These are phyloP conservation scores for Drosophila sordidapex DNA, from an alignment of 2,888 invertebrate genomes.

Conservation along the genomic window DNA sequence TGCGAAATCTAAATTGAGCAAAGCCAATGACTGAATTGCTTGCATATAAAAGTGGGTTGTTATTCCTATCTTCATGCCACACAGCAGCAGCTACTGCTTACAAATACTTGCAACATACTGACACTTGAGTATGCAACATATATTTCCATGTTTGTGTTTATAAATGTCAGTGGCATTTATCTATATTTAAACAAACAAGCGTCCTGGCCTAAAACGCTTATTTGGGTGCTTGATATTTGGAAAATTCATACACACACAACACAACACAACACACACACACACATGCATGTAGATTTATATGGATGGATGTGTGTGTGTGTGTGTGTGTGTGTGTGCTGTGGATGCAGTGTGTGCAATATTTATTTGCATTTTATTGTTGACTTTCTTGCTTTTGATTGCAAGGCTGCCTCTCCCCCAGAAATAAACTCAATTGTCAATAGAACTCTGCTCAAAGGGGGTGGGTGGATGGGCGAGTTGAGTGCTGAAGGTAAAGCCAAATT, in stretches of 20 bases:
- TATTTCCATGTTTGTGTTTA: slow-evolving; percentile 25
- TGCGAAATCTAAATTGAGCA: slow-evolving; percentile 57
- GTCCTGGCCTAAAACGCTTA: slow-evolving; percentile 64
- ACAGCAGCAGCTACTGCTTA: slow-evolving; percentile 3
- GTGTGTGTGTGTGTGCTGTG: slow-evolving; percentile 1
- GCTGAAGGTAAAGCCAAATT: slow-evolving; percentile 43
- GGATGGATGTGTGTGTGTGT: background rate
- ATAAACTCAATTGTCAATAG: slow-evolving; percentile 52
- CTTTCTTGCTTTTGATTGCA: slow-evolving; percentile 70
- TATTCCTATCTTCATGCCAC: slow-evolving; percentile 61
- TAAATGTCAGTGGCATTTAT: slow-evolving; percentile 75
- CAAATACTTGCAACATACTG: slow-evolving; percentile 11
- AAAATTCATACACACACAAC: slow-evolving; percentile 41
- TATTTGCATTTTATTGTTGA: slow-evolving; percentile 71
- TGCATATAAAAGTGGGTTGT: slow-evolving; percentile 64
- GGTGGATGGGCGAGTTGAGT: background rate
- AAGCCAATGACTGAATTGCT: slow-evolving; percentile 29
- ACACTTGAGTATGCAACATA: slow-evolving; percentile 47
- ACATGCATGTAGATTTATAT: background rate
- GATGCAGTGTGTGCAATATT: slow-evolving; percentile 55
- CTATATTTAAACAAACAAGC: slow-evolving; percentile 74
- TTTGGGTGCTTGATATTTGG: slow-evolving; percentile 76
- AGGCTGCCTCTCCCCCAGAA: slow-evolving; percentile 29
- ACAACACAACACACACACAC: background rate
- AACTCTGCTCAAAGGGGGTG: background rate